Percentiles rank a stretch among this genome's conserved stretches.
Evolutionary conservation across 2,797 vertebrate species (phyloP).

Genomic region (Erpetoichthys calabaricus): DNA sequence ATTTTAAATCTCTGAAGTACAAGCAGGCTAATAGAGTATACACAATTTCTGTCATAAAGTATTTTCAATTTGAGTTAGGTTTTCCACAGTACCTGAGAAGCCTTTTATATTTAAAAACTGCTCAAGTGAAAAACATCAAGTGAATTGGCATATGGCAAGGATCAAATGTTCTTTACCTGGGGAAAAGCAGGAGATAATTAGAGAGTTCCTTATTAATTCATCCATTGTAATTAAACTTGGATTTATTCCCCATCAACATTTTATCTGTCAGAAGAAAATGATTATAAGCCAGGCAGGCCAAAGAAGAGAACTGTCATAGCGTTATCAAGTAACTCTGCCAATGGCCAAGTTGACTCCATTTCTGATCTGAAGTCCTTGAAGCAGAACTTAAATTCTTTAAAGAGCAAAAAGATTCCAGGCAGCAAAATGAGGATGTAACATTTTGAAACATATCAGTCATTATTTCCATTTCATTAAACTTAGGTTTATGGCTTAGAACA

Average conservation of each 20-base stretch:
- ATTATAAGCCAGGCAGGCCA: background rate
- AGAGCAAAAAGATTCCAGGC: background rate
- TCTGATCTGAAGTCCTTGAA: background rate
- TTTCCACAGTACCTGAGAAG: background rate
- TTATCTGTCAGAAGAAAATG: slow-evolving; percentile 10
- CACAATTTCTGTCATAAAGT: background rate
- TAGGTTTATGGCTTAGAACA: background rate
- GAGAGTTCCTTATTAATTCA: slow-evolving; percentile 16
- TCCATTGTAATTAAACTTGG: slow-evolving; percentile 16
- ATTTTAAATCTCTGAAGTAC: background rate
- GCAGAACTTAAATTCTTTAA: background rate
- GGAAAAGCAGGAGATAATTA: slow-evolving; percentile 13
- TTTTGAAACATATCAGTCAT: slow-evolving; percentile 5
- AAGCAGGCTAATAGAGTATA: background rate
- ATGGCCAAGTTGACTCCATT: slow-evolving; percentile 2
- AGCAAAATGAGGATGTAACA: background rate
- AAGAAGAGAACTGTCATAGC: slow-evolving; percentile 2
- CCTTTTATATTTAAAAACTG: slow-evolving; percentile 9
- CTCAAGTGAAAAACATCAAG: slow-evolving; percentile 8
- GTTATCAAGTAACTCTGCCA: background rate
- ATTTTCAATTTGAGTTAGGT: slow-evolving; percentile 3
- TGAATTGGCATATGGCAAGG: slow-evolving; percentile 13
- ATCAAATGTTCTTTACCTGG: slow-evolving; percentile 14
- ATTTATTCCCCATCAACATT: slow-evolving; percentile 13
- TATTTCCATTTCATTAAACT: slow-evolving; percentile 10